phyloP scores from a whole-genome alignment of 1,140 invertebrate species.

The Drosophila oshimai region DNA sequence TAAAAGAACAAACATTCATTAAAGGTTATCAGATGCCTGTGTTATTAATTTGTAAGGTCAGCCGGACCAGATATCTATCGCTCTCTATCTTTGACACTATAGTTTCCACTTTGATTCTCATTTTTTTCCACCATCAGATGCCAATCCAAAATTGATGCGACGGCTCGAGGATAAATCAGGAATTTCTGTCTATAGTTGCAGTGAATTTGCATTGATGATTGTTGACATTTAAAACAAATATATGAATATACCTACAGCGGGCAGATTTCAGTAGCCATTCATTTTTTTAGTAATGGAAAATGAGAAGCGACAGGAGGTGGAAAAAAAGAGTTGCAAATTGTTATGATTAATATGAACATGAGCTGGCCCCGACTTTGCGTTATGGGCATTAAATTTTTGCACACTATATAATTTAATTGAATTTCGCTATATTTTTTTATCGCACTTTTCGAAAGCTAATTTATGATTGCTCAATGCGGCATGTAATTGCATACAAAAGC shows the following conservation, averaged over 20 bases:
- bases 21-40: too few species aligned
- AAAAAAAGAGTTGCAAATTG: conserved; percentile 43
- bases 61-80: background rate
- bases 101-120: conserved; percentile 10
- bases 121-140: background rate
- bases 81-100: background rate
- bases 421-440: conserved; percentile 59
- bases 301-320: background rate
- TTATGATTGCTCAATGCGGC: conserved; percentile 78
- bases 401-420: conserved; percentile 74
- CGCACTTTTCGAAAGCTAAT: conserved; percentile 66
- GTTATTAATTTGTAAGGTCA: background rate
- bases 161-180: conserved; percentile 37
- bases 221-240: conserved; percentile 76
- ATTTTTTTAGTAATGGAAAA: conserved; percentile 8
- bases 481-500: conserved; percentile 80
- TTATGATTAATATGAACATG: conserved; percentile 62
- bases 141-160: conserved; percentile 37
- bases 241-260: conserved; percentile 58
- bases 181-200: conserved; percentile 43
- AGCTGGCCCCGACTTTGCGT: conserved; percentile 49
- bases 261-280: conserved; percentile 19
- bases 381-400: conserved; percentile 64
- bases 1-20: too few species aligned
- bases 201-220: conserved; percentile 75